These are phyloP conservation scores for Acanthornis magna DNA, from an alignment of 2,797 vertebrate genomes.

Conservation along the genomic window DNA sequence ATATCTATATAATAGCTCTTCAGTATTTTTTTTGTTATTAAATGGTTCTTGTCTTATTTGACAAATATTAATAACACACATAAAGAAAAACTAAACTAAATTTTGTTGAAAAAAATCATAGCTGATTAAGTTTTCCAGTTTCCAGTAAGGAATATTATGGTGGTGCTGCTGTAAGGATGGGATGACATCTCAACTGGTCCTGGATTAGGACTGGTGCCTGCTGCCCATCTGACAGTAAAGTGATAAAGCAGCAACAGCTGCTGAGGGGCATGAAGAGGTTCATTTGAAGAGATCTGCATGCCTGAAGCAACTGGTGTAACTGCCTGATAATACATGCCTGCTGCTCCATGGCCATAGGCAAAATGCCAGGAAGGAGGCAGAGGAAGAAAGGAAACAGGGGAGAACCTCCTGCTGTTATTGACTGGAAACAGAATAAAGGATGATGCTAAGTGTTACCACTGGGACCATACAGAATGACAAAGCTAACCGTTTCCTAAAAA, in stretches of 20 bases:
- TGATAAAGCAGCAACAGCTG: constrained; percentile 37
- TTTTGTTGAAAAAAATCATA: not conserved
- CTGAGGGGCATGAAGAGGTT: not conserved
- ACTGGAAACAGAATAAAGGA: not conserved
- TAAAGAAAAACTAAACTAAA: not conserved
- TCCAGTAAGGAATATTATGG: not conserved
- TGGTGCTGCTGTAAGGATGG: not conserved
- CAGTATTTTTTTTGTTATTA: not conserved
- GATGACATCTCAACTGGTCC: not conserved
- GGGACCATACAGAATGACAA: not conserved
- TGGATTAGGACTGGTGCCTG: not conserved
- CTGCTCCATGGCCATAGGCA: not conserved
- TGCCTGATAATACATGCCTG: not conserved
- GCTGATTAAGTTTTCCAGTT: not conserved
- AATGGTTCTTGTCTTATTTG: not conserved
- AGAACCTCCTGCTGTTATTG: not conserved
- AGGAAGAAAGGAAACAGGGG: not conserved
- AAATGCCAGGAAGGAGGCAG: not conserved
- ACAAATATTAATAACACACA: not conserved
- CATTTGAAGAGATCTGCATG: not conserved
- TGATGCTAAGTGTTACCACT: not conserved
- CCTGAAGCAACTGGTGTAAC: constrained; percentile 4
- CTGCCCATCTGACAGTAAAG: not conserved
- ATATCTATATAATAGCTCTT: not conserved
- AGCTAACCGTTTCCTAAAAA: not conserved